Percentiles rank a stretch among this genome's conserved stretches.
Conservation (phyloP, 2,888 invertebrate genomes). For the Polylopha cassiicola region DNA sequence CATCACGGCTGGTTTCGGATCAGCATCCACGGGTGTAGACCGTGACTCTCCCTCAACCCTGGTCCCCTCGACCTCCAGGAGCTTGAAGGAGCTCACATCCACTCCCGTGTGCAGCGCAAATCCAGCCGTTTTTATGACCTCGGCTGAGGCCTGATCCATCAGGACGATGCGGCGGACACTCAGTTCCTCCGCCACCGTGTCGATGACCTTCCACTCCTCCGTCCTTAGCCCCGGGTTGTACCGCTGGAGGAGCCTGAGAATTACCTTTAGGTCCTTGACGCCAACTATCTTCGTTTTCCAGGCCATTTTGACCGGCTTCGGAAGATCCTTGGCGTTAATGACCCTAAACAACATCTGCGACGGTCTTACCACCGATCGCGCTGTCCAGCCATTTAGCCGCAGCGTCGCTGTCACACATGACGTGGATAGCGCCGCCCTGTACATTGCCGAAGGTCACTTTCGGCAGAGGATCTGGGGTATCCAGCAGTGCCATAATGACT, state of each 20-base stretch:
- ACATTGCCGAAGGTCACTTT: neutral
- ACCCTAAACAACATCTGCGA: neutral
- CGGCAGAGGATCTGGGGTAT: neutral
- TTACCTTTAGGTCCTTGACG: neutral
- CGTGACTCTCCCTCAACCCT: no score
- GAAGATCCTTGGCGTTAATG: conserved; percentile 3
- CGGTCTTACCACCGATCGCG: neutral
- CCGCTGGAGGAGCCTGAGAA: conserved; percentile 1
- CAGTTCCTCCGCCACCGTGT: neutral
- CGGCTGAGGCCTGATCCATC: conserved; percentile 1
- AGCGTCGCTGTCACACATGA: neutral
- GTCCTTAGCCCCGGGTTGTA: conserved; percentile 1
- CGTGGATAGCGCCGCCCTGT: neutral
- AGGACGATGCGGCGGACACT: neutral
- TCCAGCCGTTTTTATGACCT: conserved; percentile 2
- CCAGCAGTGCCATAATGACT: neutral
- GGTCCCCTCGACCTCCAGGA: no score
- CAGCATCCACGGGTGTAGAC: no score
- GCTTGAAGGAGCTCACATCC: conserved; percentile 5
- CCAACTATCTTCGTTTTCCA: conserved; percentile 3
- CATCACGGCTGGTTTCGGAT: no score
- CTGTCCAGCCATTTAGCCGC: neutral
- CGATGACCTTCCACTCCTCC: conserved; percentile 1
- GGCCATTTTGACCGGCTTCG: conserved; percentile 7
- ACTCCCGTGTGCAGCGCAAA: conserved; percentile 1